Evolutionary conservation across 2,113 vertebrate genomes (phyloP).

Genomic region (Pelodiscus sinensis): DNA sequence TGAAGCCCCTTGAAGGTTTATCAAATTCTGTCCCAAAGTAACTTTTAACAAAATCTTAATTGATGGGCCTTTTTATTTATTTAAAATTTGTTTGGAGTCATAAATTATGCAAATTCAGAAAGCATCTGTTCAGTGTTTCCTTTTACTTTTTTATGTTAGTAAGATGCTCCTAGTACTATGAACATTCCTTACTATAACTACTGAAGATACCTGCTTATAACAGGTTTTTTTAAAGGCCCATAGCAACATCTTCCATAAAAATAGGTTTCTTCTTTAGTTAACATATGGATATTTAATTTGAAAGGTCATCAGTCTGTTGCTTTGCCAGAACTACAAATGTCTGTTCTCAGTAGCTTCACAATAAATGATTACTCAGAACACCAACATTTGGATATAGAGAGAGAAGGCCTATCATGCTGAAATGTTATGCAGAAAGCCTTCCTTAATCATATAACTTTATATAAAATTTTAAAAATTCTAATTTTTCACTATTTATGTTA

Average conservation of each 20-base stretch:
- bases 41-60: not conserved
- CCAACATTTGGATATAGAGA: not conserved
- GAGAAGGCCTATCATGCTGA: not conserved
- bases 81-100: not conserved
- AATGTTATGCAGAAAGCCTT: not conserved
- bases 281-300: not conserved
- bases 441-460: not conserved
- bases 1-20: not conserved
- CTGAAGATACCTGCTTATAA: not conserved
- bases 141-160: not conserved
- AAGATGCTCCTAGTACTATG: not conserved
- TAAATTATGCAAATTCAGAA: not conserved
- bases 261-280: not conserved
- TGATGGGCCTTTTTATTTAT: not conserved
- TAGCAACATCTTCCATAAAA: not conserved
- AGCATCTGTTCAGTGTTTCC: not conserved
- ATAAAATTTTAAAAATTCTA: not conserved
- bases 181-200: not conserved
- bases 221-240: not conserved
- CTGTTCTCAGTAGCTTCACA: not conserved
- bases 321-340: not conserved
- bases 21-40: not conserved
- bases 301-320: not conserved
- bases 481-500: not conserved
- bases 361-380: not conserved